Conservation (phyloP, 2,888 invertebrate genomes). For the Nemoura dubitans region DNA sequence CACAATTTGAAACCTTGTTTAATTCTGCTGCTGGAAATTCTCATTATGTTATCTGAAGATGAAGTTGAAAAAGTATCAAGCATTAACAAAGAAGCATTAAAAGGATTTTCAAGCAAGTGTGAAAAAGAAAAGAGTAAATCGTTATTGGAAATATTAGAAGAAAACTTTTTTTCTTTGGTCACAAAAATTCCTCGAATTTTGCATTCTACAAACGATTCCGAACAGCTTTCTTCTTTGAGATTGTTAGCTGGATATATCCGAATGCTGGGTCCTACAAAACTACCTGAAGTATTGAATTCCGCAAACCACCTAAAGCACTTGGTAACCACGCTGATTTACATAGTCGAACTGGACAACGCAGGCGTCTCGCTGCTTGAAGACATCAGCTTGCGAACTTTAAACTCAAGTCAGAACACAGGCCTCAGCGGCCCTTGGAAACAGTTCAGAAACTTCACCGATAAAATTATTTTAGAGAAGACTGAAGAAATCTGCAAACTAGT, state of each 20-base stretch:
- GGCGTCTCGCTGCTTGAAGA: slow-evolving; percentile 66
- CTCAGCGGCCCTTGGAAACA: slow-evolving; percentile 67
- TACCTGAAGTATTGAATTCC: slow-evolving; percentile 67
- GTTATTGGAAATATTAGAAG: slow-evolving; percentile 67
- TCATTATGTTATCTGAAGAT: slow-evolving; percentile 76
- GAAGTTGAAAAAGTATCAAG: slow-evolving; percentile 64
- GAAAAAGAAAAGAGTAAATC: slow-evolving; percentile 57
- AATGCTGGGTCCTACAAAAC: slow-evolving; percentile 66
- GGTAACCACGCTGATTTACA: slow-evolving; percentile 65
- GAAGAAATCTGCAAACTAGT: slow-evolving; percentile 66
- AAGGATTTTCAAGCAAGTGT: slow-evolving; percentile 61
- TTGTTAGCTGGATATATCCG: slow-evolving; percentile 74
- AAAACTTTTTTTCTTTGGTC: slow-evolving; percentile 68
- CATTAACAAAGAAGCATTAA: slow-evolving; percentile 58
- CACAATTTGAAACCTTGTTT: slow-evolving; percentile 56
- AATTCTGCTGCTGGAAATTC: slow-evolving; percentile 66
- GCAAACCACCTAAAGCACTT: slow-evolving; percentile 66
- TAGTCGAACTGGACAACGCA: slow-evolving; percentile 64
- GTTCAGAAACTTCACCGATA: slow-evolving; percentile 68
- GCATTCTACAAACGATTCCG: slow-evolving; percentile 66
- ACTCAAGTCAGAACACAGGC: slow-evolving; percentile 17
- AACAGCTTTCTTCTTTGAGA: slow-evolving; percentile 71
- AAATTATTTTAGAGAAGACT: slow-evolving; percentile 63
- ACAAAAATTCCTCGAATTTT: slow-evolving; percentile 70
- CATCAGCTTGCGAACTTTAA: slow-evolving; percentile 58